phyloP scores from a whole-genome alignment of 2,888 invertebrate genomes.

The Drosophila siamana region DNA sequence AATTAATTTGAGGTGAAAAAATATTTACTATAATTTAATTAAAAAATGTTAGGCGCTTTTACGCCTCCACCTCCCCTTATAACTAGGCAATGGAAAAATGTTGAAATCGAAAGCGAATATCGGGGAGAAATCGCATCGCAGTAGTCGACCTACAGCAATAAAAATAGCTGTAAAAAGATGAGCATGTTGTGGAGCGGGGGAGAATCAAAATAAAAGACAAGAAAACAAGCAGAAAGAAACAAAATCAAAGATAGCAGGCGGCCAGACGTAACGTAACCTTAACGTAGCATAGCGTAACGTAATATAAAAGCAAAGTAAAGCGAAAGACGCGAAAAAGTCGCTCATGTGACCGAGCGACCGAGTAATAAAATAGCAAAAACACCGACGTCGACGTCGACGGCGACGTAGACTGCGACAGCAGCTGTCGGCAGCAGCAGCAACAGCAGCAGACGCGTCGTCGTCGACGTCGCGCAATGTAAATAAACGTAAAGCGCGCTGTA shows the following conservation, averaged over 20 bases:
- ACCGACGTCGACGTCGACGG: conserved; percentile 19
- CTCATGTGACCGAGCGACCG: conserved; percentile 80
- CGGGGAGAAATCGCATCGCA: no score
- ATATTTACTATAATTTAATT: conserved; percentile 18
- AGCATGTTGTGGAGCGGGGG: conserved; percentile 20
- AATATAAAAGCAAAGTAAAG: conserved; percentile 55
- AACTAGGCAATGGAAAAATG: conserved; percentile 45
- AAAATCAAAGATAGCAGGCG: conserved; percentile 54
- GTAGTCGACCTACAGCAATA: conserved; percentile 62
- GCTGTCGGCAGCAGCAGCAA: conserved; percentile 16
- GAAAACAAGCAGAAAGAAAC: conserved; percentile 28
- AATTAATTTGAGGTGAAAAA: conserved; percentile 6
- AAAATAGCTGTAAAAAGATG: conserved; percentile 34
- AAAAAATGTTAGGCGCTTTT: not conserved
- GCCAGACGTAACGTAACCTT: conserved; percentile 29
- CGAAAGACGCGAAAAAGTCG: conserved; percentile 51
- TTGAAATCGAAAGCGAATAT: conserved; percentile 51
- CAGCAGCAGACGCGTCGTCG: conserved; percentile 9
- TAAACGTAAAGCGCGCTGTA: conserved; percentile 45
- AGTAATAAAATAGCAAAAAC: conserved; percentile 75
- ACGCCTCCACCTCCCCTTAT: conserved; percentile 17
- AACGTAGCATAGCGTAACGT: conserved; percentile 33
- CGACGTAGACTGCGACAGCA: conserved; percentile 17
- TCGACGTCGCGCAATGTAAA: conserved; percentile 66
- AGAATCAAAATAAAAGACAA: conserved; percentile 73